phyloP scores from a whole-genome alignment of 2,888 invertebrate species.

The Oegoconia quadripuncta region DNA sequence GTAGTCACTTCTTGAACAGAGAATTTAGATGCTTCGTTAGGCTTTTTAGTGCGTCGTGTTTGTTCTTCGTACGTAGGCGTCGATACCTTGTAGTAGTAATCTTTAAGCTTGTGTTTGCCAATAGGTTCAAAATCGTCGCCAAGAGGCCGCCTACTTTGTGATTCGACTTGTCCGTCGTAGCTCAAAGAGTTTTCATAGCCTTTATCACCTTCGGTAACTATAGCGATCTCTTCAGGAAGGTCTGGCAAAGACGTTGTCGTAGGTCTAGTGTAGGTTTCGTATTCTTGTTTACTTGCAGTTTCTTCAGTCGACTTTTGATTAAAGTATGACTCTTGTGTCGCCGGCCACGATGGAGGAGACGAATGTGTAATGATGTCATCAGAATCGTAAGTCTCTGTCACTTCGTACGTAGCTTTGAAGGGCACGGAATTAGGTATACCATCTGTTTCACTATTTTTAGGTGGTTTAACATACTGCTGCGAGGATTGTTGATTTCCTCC shows the following conservation, averaged over 20 bases:
- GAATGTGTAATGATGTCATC: slow-evolving; percentile 54
- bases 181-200: slow-evolving; percentile 63
- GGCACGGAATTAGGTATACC: slow-evolving; percentile 30
- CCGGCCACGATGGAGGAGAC: slow-evolving; percentile 54
- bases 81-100: slow-evolving; percentile 70
- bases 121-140: slow-evolving; percentile 72
- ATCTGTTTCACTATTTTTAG: slow-evolving; percentile 35
- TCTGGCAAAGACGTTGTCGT: slow-evolving; percentile 46
- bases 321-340: slow-evolving; percentile 45
- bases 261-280: slow-evolving; percentile 39
- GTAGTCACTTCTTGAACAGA: slow-evolving; percentile 40
- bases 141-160: slow-evolving; percentile 67
- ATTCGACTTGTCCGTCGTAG: slow-evolving; percentile 62
- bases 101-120: slow-evolving; percentile 63
- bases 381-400: slow-evolving; percentile 59
- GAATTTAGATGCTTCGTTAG: slow-evolving; percentile 41
- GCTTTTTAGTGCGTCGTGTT: slow-evolving; percentile 61
- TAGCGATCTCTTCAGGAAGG: slow-evolving; percentile 60
- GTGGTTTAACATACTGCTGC: slow-evolving; percentile 49
- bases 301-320: slow-evolving; percentile 48
- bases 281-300: slow-evolving; percentile 42
- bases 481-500: slow-evolving; percentile 54
- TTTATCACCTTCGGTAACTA: slow-evolving; percentile 65
- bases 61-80: slow-evolving; percentile 59
- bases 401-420: slow-evolving; percentile 61